Base-by-base conservation (phyloP, 2,888 invertebrate genomes). In the Tetropium fuscum region DNA sequence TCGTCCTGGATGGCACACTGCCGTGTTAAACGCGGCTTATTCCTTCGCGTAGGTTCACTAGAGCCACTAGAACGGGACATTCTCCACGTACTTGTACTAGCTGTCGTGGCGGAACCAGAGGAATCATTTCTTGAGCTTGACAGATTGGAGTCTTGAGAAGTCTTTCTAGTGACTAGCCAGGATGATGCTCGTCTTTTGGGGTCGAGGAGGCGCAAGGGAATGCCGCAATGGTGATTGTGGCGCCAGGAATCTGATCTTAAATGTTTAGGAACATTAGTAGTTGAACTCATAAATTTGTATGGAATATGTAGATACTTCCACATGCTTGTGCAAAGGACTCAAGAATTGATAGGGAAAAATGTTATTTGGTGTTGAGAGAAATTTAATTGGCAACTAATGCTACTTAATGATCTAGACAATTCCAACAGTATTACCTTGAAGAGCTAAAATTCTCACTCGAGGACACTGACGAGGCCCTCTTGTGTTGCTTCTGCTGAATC, bases 71-170 rank as follows among this genome's bases (percentile, higher is more conserved):
- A 94, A 48, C 95, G 86, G 6, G 95, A 94, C 74, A 94, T 88
- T 61, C 95, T 86, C 90, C 95, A 95, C 53, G 95, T 94, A 73
- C 93, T 93, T 11, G 95, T 95, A 74, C 93, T 93, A 18, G 94
- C 94, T 1, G 94, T 94, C 11, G 94, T 94, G 16, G 89, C 90
- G 3, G 95, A 94, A 1, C 94, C 94, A 0, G 94, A 94, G 8
- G 95, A 95, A 81, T 96, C 95, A 82, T 95, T 95, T 48, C 95
- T 85, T 15, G 95, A 95, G 72, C 92, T 94, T 41, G 94, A 94
- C 67, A 95, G 83, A 81, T 94, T 95, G 3, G 95, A 95, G 79
- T 96, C 95, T 80, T 95, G 95, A 7, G 94, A 94, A 0, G 95
- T 93, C 82, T 95, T 95, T 49, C 95, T 85, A n/a, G 94, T 93